Evolutionary conservation across 2,888 invertebrate genomes (phyloP), one percentile per base, ranked within the genome.

Genomic region (Ectemnius lituratus): DNA sequence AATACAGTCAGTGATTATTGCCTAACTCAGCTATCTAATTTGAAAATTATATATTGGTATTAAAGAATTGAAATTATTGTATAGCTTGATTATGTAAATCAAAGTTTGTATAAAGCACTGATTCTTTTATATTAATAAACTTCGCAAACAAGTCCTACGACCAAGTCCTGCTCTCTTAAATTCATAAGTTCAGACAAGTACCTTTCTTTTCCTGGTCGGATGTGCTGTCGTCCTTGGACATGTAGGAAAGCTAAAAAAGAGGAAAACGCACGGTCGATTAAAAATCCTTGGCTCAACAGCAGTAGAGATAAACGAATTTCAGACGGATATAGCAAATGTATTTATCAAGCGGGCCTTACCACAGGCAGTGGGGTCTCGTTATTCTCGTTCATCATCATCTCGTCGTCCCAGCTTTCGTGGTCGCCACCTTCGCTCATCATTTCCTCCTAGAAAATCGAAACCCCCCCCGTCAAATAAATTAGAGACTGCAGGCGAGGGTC

Each of bases 341-440:
- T 73, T 23, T 67, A 66, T 46, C 56, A 76, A 72, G 14, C 57
- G 57, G 64, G 57, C 80, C 87, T 88, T 82, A 90, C 90, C 83
- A 89, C 87, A 67, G 90, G 88, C 80, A 90, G 75, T 76, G 88
- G 86, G 23, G 85, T 80, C 78, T 90, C 90, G 79, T 89, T 90
- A 81, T 85, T 89, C 67, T 90, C 90, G 62, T 87, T 83, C 82
- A 89, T 87, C 86, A 88, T 88, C 84, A 90, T 85, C 37, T 90
- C 90, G 62, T 90, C 90, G 79, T 90, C 90, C 88, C 90, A 90
- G 75, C 90, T 90, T 74, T 90, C 90, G 70, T 90, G 90, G 74
- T 90, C 90, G 18, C 89, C 89, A 49, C 90, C 89, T 76, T 90
- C 90, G 86, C 90, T 90, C 90, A 90, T 88, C 87, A 87, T 87